Evolutionary conservation across 2,113 vertebrate genomes (phyloP).

Genomic region (Paramisgurnus dabryanus): DNA sequence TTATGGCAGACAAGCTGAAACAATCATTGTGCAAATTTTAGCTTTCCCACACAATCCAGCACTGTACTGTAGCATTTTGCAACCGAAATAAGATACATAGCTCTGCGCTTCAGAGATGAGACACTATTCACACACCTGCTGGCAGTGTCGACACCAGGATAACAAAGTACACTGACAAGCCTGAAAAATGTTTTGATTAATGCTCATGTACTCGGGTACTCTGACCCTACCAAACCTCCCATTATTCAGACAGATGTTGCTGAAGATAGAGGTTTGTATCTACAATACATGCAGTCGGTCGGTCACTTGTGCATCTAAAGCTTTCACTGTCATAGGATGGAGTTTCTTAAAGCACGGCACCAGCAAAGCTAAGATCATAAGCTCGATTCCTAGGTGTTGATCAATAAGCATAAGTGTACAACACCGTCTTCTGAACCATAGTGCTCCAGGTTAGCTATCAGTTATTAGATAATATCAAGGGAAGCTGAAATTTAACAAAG

Average conservation of each 20-base stretch:
- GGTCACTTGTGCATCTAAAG: neutral
- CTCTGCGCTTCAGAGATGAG: neutral
- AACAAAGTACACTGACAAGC: neutral
- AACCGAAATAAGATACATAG: too few species aligned
- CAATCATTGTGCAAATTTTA: conserved; percentile 2
- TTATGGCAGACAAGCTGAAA: neutral
- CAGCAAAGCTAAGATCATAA: too few species aligned
- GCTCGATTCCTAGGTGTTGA: too few species aligned
- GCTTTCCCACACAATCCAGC: too few species aligned
- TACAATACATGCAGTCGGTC: neutral
- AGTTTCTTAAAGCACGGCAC: too few species aligned
- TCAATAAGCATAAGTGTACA: neutral
- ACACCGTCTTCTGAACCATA: conserved; percentile 9
- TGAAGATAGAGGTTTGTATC: neutral
- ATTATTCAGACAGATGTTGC: conserved; percentile 21
- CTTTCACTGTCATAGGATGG: neutral
- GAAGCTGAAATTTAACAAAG: neutral
- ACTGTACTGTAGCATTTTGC: too few species aligned
- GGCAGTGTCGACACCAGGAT: neutral
- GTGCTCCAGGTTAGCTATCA: neutral
- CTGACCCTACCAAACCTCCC: neutral
- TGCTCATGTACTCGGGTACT: conserved; percentile 6
- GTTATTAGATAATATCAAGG: neutral
- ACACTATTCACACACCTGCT: neutral
- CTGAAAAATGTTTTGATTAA: conserved; percentile 27